Evolutionary conservation across 2,888 invertebrate genomes (phyloP), one percentile per base, ranked within the genome.

Genomic region (Protophormia terraenovae): DNA sequence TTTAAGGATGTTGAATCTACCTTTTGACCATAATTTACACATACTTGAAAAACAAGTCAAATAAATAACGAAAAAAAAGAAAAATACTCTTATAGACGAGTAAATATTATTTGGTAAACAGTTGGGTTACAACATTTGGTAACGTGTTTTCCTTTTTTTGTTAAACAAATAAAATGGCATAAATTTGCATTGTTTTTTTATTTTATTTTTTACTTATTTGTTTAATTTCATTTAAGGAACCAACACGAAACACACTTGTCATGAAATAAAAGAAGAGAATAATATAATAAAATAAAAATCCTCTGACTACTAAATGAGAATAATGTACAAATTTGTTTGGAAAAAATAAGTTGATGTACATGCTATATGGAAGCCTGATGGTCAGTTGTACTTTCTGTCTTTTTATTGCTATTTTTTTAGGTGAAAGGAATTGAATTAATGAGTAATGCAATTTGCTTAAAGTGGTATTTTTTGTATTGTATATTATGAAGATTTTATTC

Each of bases 11-110:
- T 64, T 24, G 50, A 71, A 71, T 76, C n/a, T n/a, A 64, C 58
- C 58, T 80, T 80, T 60, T 80, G 76, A 58, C 64, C 75, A 76
- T 66, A 66, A 76, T 72, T 80, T 64, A 76, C 50, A 71, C 32
- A 72, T 19, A 58, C 71, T 76, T 72, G 1, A 27, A 27, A 14
- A 41, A 64, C 3, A 50, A 64, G 14, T 29, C 1, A 64, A 73
- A 27, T 3, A 45, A 8, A 1, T 27, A 55, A 29, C 27, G 4
- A 8, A 22, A 24, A 53, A 16, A 62, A 7, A 47, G 6, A 47
- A 62, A 38, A 14, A 24, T 41, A 16, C 8, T 6, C 47, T 35
- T 47, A 24, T 6, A 24, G 8, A 55, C 5, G 22, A 41, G 22
- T 53, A 62, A 55, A 66, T 55, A 19, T 60, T 16, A n/a, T n/a